Evolutionary conservation across 2,888 invertebrate genomes (phyloP), one percentile per base, ranked within the genome.

Genomic region (Leistus spinibarbis): DNA sequence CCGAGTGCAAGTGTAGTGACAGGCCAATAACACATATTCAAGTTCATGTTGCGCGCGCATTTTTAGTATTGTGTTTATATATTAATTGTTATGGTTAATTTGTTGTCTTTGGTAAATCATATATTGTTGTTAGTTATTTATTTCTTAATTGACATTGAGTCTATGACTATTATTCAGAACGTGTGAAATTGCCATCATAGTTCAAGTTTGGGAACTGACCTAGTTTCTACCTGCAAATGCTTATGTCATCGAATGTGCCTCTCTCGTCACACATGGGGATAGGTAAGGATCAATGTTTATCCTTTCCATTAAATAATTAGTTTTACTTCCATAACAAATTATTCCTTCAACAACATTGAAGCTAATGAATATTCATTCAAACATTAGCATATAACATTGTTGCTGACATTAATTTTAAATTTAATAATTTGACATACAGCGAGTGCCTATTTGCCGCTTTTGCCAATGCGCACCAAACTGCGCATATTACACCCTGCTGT

Each of bases 201-300:
- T 40, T 40, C 40, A 40, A 40, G 40, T 40, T 40, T 40, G 40
- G 40, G 40, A 40, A 40, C 13, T 40, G 40, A 40, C 40, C 40
- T 40, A 40, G 40, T 40, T 24, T 16, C 17, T 57, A 57, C n/a
- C 23, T 27, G 60, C 60, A 23, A 60, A 69, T 69, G 69, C 60
- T 69, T 69, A 69, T 69, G 69, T 69, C 69, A 68, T 68, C 68
- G 13, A 68, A 68, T 68, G 68, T 68, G 20, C 54, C 54, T 16
- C 69, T 19, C 54, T 54, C 60, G 27, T 27, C 57, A 69, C 69
- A 69, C 57, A 69, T 69, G 69, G 69, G 69, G 54, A 69, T 69
- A 57, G 69, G 69, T 69, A 69, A 10, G 69, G 53, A 66, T 63
- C 40, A 40, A 40, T 40, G 40, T 40, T 40, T 40, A 40, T n/a